Evolutionary conservation across 2,113 vertebrate genomes (phyloP), one percentile per base, ranked within the genome.

Genomic region (Daboia siamensis): DNA sequence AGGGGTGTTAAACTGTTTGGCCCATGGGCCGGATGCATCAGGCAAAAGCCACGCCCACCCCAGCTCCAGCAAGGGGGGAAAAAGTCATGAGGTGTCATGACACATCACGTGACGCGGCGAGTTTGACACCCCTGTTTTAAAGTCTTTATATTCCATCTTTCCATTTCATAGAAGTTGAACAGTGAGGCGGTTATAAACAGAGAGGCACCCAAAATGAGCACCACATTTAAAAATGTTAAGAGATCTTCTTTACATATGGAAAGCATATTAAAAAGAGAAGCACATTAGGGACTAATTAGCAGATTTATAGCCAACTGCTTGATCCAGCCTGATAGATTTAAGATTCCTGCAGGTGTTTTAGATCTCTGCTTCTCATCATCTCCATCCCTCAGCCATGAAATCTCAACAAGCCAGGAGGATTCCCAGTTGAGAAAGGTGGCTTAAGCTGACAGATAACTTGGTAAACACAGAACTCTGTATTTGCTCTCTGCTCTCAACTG

Each of bases 31-130:
- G 48, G 48, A 51, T 51, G 48, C 8, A 51, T 51, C 9, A 9
- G 0, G 8, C 8, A 9, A 51, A 51, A 51, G 48, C 7, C 1
- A 7, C 8, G 48, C 48, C 8, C 48, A 51, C 0, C 7, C 8
- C 48, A 51, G 48, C 48, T 51, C 48, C 1, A 8, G 48, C 48
- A 51, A 51, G 48, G 48, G 48, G 48, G 1, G 7, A 1, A 6
- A 8, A 51, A 51, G 8, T 51, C 48, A 51, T 51, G 48, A 10
- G 9, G 9, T 8, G 7, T 51, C 8, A 8, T 1, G 8, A 51
- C 48, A 51, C 48, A 1, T 51, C 48, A 51, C 8, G 1, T 10
- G 48, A 51, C 8, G 8, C 0, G 1, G 48, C 48, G 8, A 51
- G 8, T 51, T 51, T 51, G 48, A 51, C 48, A 51, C 48, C 12